Base-by-base conservation (phyloP, 92 coral and sea anemone species). In the Epizoanthus scotinus region DNA sequence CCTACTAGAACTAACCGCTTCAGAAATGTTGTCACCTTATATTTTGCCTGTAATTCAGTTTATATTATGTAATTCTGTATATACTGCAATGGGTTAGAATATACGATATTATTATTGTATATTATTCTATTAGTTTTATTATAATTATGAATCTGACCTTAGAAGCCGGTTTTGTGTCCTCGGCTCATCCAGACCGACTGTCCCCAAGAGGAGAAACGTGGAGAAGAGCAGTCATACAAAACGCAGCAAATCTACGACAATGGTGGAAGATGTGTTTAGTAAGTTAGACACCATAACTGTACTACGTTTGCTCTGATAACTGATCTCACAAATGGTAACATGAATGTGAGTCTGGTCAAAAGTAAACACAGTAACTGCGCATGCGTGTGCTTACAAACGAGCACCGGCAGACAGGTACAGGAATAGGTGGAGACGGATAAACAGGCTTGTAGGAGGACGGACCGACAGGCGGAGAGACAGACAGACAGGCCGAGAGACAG, bases 241-340 rank as follows among this genome's bases (percentile, higher is more conserved):
- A 21, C 68, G 49, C 68, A 36, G 38, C 68, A 42, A 47, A 3
- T 40, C 81, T 47, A 9, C 15, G 31, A 24, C 57, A 36, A 74
- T 67, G 15, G 68, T 75, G 8, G 81, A 75, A 15, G 81, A 75
- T 36, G 68, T 75, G 2, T 58, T 75, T 10, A 12, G 81, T 75
- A 75, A 75, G 80, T 74, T 9, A 47, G 52, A 12, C 15, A 47
- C 7, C 5, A 9, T 44, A 9, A 47, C 52, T 34, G 3, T 34
- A 34, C 52, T 47, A 47, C 12, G 12, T 47, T 47, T 47, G 52
- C 14, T 47, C 50, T 44, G 50, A 44, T 44, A 44, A 44, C 50
- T 44, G 36, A 1, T 31, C 6, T 34, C 40, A 34, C 40, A 34
- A 34, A 34, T 34, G 40, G 40, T 2, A 34, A 3, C 36, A n/a